Evolutionary conservation across 1,140 invertebrate species (phyloP).

Genomic region (Trichomalopsis sarcophagae): DNA sequence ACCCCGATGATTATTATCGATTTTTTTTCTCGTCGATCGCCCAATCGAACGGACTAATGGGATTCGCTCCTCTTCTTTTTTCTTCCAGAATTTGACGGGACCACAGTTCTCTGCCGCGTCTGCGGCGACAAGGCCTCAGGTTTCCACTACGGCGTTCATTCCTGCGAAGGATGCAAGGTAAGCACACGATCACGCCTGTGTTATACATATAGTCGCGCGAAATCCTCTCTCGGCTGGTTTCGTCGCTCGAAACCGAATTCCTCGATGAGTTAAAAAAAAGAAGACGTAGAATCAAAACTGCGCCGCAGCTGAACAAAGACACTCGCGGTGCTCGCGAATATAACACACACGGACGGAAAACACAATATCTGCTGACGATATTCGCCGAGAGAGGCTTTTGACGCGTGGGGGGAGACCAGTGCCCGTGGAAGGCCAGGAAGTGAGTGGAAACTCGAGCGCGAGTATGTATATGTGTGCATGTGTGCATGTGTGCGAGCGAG

Average conservation of each 20-base stretch:
- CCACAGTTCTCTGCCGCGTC: slow-evolving; percentile 97
- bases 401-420: not conserved
- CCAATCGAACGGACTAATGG: not conserved
- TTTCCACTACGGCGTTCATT: slow-evolving; percentile 99
- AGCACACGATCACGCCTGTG: slow-evolving; percentile 65
- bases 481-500: slow-evolving; percentile 40
- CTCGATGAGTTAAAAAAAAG: not conserved
- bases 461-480: slow-evolving; percentile 55
- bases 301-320: not conserved
- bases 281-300: not conserved
- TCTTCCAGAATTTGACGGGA: slow-evolving; percentile 97
- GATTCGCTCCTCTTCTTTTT: slow-evolving; percentile 51
- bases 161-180: slow-evolving; percentile 99
- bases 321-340: slow-evolving; percentile 1
- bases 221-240: slow-evolving; percentile 5
- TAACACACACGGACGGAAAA: not conserved
- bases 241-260: not conserved
- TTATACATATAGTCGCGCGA: not conserved
- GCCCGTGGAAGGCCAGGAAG: slow-evolving; percentile 58
- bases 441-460: slow-evolving; percentile 50
- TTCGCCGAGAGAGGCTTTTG: not conserved
- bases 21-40: not conserved
- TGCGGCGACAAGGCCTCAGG: slow-evolving; percentile 99
- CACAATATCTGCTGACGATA: not conserved
- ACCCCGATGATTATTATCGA: not conserved